A percentile compares a stretch with the other conserved stretches of the same genome.
Evolutionary conservation across 1,140 invertebrate species (phyloP).

Genomic region (Trialeurodes vaporariorum): DNA sequence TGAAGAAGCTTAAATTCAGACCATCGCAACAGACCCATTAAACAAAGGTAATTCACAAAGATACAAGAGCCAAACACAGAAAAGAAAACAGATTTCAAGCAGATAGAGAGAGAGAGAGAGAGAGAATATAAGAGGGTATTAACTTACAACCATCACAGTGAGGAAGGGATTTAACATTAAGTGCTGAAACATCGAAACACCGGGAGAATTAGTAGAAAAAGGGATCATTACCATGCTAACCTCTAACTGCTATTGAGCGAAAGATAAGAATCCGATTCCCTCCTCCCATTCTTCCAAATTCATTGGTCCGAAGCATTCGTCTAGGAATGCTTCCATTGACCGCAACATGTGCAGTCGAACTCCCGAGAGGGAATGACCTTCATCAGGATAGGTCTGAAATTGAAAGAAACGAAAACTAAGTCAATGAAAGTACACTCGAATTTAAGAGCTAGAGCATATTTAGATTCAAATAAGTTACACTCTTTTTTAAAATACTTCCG

Average conservation of each 20-base stretch:
- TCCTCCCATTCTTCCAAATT: constrained; percentile 57
- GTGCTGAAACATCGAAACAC: not conserved
- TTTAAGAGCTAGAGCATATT: too few species aligned
- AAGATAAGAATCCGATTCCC: constrained; percentile 20
- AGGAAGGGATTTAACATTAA: not conserved
- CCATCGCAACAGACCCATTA: too few species aligned
- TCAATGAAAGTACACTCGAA: too few species aligned
- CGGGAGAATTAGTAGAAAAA: not conserved
- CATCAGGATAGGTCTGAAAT: constrained; percentile 68
- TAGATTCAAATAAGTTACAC: too few species aligned
- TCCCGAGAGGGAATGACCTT: constrained; percentile 56
- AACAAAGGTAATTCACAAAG: too few species aligned
- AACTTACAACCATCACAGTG: not conserved
- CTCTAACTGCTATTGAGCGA: constrained; percentile 20
- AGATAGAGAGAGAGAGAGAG: not conserved
- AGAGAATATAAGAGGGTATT: not conserved
- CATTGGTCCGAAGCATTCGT: constrained; percentile 62
- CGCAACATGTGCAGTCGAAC: constrained; percentile 62
- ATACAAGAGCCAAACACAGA: too few species aligned
- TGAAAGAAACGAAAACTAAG: constrained; percentile 15
- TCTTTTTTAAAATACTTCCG: too few species aligned
- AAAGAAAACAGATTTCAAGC: too few species aligned
- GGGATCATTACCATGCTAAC: not conserved
- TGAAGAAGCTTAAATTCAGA: too few species aligned
- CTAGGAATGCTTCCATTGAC: constrained; percentile 73